Conservation (phyloP, 2,888 invertebrate species). For the Dorcus hopei region DNA sequence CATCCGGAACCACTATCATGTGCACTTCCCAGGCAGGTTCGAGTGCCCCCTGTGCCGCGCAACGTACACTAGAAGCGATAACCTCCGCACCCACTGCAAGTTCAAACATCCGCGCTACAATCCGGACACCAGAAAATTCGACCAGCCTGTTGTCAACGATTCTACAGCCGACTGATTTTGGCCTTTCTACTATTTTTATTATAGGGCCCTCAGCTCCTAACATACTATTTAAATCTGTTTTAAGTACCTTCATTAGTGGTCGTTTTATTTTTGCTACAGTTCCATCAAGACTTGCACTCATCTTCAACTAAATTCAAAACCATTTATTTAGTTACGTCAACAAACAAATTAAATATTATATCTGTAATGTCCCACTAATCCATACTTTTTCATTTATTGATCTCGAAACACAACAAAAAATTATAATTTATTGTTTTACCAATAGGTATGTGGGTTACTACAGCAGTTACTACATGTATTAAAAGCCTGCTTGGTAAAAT, state of each 20-base stretch:
- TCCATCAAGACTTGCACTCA: neutral
- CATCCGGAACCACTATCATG: constrained; percentile 92
- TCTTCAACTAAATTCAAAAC: neutral
- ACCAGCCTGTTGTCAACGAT: constrained; percentile 57
- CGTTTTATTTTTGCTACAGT: neutral
- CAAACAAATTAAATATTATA: no score
- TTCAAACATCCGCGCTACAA: constrained; percentile 87
- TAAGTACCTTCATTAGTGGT: neutral
- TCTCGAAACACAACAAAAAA: no score
- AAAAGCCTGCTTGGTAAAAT: no score
- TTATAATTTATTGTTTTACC: no score
- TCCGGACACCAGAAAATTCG: constrained; percentile 84
- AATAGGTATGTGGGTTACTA: no score
- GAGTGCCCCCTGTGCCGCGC: constrained; percentile 89
- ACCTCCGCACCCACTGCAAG: constrained; percentile 89
- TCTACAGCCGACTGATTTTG: constrained; percentile 52
- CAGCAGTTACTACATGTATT: no score
- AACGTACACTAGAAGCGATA: constrained; percentile 89
- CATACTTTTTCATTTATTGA: no score
- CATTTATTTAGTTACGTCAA: no score
- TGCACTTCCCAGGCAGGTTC: constrained; percentile 89
- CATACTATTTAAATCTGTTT: constrained; percentile 16
- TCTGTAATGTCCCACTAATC: no score
- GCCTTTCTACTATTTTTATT: constrained; percentile 46
- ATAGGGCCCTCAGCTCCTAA: constrained; percentile 45